Evolutionary conservation across 1,140 invertebrate genomes (phyloP).

Genomic region (Diorhabda elongata): DNA sequence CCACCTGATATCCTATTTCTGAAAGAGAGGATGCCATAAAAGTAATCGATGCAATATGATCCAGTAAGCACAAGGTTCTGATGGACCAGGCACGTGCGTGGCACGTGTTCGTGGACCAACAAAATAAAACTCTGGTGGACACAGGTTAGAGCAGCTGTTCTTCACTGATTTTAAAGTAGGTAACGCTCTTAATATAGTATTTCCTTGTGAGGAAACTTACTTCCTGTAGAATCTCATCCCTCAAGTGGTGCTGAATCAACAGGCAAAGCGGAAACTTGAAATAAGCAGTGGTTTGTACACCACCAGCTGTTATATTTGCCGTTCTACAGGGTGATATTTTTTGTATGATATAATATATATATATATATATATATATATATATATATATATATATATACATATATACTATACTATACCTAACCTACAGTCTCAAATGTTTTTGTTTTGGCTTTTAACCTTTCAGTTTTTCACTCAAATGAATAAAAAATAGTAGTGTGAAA

Average conservation of each 20-base stretch:
- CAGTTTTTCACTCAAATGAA: no score
- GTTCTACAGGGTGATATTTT: slow-evolving; percentile 9
- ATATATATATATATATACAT: no score
- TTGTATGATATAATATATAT: neutral
- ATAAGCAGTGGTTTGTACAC: slow-evolving; percentile 33
- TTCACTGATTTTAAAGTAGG: slow-evolving; percentile 28
- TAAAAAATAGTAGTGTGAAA: no score
- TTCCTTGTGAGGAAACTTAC: slow-evolving; percentile 38
- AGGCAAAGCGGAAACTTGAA: slow-evolving; percentile 38
- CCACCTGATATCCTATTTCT: slow-evolving; percentile 9
- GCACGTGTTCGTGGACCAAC: slow-evolving; percentile 35
- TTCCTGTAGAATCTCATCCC: slow-evolving; percentile 39
- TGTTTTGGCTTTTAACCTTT: no score
- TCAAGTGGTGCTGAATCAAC: slow-evolving; percentile 42
- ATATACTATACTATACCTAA: no score
- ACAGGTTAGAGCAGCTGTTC: slow-evolving; percentile 40
- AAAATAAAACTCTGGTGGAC: slow-evolving; percentile 30
- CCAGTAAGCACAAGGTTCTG: slow-evolving; percentile 9
- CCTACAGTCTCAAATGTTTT: no score
- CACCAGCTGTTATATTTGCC: slow-evolving; percentile 22
- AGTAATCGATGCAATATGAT: slow-evolving; percentile 15
- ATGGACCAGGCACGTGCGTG: slow-evolving; percentile 20
- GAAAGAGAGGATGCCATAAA: slow-evolving; percentile 13
- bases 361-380: no score
- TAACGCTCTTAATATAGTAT: slow-evolving; percentile 41